Evolutionary conservation across 2,888 invertebrate genomes (phyloP).

Genomic region (Rhagium mordax): DNA sequence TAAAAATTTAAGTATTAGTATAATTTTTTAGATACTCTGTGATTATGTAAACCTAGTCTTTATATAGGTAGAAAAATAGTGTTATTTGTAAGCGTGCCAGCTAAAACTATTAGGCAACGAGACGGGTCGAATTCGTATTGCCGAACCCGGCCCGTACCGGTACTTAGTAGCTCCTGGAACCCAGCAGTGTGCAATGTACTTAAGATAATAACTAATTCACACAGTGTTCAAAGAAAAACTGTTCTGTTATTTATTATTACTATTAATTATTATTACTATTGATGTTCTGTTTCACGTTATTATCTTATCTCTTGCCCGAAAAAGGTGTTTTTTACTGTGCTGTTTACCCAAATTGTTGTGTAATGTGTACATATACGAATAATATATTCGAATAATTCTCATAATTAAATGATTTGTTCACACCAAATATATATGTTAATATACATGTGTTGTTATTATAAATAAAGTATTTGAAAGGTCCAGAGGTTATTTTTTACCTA

Average conservation of each 20-base stretch:
- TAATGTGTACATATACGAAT: slow-evolving; percentile 64
- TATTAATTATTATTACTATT: slow-evolving; percentile 36
- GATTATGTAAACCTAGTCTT: slow-evolving; percentile 68
- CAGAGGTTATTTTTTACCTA: slow-evolving; percentile 14
- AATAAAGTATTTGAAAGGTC: slow-evolving; percentile 60
- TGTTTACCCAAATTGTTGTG: slow-evolving; percentile 64
- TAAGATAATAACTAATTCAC: slow-evolving; percentile 49
- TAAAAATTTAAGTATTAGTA: slow-evolving; percentile 49
- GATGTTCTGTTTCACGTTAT: slow-evolving; percentile 39
- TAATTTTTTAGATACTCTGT: slow-evolving; percentile 67
- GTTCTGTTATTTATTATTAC: slow-evolving; percentile 44
- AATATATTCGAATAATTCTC: slow-evolving; percentile 62
- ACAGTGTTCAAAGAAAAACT: slow-evolving; percentile 53
- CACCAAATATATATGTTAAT: slow-evolving; percentile 71
- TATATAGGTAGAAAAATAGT: slow-evolving; percentile 63
- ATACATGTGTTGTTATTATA: slow-evolving; percentile 71
- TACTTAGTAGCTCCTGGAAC: slow-evolving; percentile 1
- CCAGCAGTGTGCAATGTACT: slow-evolving; percentile 55
- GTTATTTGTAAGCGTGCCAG: slow-evolving; percentile 61
- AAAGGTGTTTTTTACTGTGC: slow-evolving; percentile 60
- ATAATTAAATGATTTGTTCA: slow-evolving; percentile 69
- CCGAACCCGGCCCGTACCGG: background rate
- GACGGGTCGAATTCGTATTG: background rate
- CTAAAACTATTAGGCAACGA: background rate
- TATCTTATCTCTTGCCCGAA: slow-evolving; percentile 30